Conservation (phyloP, 2,888 invertebrate species). For the Desoria tigrina region DNA sequence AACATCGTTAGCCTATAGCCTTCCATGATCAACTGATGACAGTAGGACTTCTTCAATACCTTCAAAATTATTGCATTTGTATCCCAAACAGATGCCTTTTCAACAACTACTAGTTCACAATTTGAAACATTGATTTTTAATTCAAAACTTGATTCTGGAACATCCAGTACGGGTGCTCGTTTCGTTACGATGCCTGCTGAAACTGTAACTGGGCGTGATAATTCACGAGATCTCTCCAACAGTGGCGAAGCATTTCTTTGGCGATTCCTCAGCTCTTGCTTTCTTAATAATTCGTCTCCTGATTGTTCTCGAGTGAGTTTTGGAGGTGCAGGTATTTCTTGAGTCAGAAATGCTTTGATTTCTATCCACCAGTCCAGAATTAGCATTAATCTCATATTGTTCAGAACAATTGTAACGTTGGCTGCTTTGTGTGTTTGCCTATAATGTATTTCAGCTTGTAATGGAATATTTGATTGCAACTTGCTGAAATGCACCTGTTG, state of each 20-base stretch:
- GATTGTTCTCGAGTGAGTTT: neutral
- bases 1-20: neutral
- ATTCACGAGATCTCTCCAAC: conserved; percentile 39
- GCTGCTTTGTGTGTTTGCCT: conserved; percentile 51
- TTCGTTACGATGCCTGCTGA: conserved; percentile 59
- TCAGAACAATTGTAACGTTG: conserved; percentile 83
- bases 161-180: conserved; percentile 57
- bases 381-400: conserved; percentile 92
- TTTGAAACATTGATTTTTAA: conserved; percentile 91
- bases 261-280: neutral
- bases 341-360: conserved; percentile 71
- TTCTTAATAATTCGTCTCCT: neutral
- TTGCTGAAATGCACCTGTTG: conserved; percentile 14
- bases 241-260: conserved; percentile 40
- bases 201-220: conserved; percentile 55
- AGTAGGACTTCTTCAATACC: too few species aligned
- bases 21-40: too few species aligned
- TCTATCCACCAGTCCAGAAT: conserved; percentile 92
- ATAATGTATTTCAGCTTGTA: conserved; percentile 62
- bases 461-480: conserved; percentile 44
- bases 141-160: conserved; percentile 65
- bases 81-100: conserved; percentile 82
- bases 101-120: conserved; percentile 91
- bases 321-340: conserved; percentile 43
- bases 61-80: conserved; percentile 91